These are phyloP conservation scores for Alloplasta piceator DNA, from an alignment of 2,888 invertebrate genomes.

Conservation along the genomic window DNA sequence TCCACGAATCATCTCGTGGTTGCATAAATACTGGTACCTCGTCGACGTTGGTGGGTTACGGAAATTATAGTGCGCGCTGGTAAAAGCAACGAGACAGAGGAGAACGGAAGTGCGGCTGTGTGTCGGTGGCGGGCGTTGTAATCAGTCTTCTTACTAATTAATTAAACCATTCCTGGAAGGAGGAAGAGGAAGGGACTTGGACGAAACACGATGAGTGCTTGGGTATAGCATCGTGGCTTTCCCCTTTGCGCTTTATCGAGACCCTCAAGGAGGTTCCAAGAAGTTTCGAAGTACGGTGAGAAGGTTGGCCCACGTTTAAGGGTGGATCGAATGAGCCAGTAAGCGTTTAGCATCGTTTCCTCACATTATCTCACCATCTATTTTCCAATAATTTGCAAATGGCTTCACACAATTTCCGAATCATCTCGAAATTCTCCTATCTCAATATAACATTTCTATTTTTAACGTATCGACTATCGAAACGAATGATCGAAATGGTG, in stretches of 20 bases:
- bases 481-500: neutral
- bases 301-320: conserved; percentile 8
- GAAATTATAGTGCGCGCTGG: conserved; percentile 37
- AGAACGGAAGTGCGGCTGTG: conserved; percentile 56
- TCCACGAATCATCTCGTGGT: conserved; percentile 39
- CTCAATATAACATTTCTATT: too few relatives aligned
- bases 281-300: conserved; percentile 30
- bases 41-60: conserved; percentile 46
- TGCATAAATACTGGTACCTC: conserved; percentile 13
- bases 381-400: too few relatives aligned
- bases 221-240: neutral
- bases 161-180: conserved; percentile 72
- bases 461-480: neutral
- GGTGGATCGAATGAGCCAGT: conserved; percentile 9
- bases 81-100: conserved; percentile 43
- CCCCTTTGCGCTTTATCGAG: conserved; percentile 44
- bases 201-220: conserved; percentile 33
- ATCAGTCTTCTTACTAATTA: conserved; percentile 77
- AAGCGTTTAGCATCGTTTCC: neutral
- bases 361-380: too few relatives aligned
- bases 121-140: conserved; percentile 67
- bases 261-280: conserved; percentile 38
- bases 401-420: too few relatives aligned
- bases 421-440: too few relatives aligned
- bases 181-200: conserved; percentile 41